Base-by-base conservation (phyloP, 2,797 vertebrate species). In the Pelochelys cantorii region DNA sequence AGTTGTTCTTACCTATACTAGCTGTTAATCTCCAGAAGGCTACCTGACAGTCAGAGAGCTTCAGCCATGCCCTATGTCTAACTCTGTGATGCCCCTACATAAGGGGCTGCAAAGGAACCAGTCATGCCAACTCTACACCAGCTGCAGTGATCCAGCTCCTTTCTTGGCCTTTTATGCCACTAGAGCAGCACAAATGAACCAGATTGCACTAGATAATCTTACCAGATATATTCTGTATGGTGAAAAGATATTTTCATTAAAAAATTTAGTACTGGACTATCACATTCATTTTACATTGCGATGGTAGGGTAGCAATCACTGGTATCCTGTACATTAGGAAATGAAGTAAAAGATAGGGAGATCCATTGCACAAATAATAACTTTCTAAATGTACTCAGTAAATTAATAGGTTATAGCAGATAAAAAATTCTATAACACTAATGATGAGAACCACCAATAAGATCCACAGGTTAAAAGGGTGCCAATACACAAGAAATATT, bases 201-300 rank as follows among this genome's bases (percentile, higher is more conserved):
- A 77, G 55, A 15, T 31, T 83, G 10, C 87, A 84, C 31, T 31
- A 7, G 75, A 81, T 13, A 88, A 84, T 83, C 14, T 84, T 29
- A 57, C 31, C 5, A 31, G 54, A 37, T 53, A 27, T 15, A 87
- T 34, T 5, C 5, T 75, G 2, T 79, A 60, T 83, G 92, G 83
- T 91, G n/a, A 89, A 83, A 88, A 37, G 6, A 4, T 81, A 89
- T 85, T 85, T 94, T 85, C 27, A 54, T 59, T 79, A 91, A 52
- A 91, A 31, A 34, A 11, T 20, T 59, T 87, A 75, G 17, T 90
- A 65, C 23, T 27, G 2, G 1, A 59, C 84, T 83, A 1, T 48
- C 53, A 74, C 27, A 11, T 88, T 29, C 48, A 13, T n/a, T 83
- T 93, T 48, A n/a, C 48, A 7, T 55, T 83, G 82, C 10, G 12